Base-by-base conservation (phyloP, 2,797 vertebrate species). In the Melanotaenia boesemani region DNA sequence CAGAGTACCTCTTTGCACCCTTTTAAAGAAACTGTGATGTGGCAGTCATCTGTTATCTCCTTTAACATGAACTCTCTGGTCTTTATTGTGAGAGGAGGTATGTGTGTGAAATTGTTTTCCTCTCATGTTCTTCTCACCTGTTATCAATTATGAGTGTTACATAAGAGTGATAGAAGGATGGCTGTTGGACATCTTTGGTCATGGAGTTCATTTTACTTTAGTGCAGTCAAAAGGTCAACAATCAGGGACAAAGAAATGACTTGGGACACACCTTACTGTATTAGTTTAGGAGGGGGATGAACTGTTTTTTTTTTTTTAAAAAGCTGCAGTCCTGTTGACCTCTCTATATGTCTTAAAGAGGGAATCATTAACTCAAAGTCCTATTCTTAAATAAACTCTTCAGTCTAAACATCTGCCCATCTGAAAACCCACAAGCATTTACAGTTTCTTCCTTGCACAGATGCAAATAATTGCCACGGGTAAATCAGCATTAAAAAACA, bases 101-200 rank as follows among this genome's bases (percentile, higher is more conserved):
- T 71, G 72, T 70, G 81, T 85, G 85, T 83, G 82, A 78, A 87
- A 86, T 56, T 81, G 84, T 68, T 78, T 62, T 80, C 73, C 62
- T 68, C 82, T 72, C 30, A 39, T 68, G 75, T 65, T 83, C 71
- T 60, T 39, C 58, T 26, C 2, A 69, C 74, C 86, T 90, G 86
- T 73, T 70, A 87, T 84, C 77, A 74, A 87, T 91, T 86, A 84
- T 7, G 55, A 30, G 3, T 30, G 70, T 89, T 91, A 85, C 34
- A 74, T 8, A 89, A 88, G 52, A 48, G 41, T n/a, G 65, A 83
- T 63, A 55, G 80, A 84, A 50, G 73, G 81, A 75, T 71, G 81
- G 64, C 77, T 50, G 62, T 68, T 64, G 56, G 74, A 81, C 71
- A 61, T 13, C 22, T 68, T 52, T 52, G 34, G 70, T 75, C 60